These are phyloP conservation scores for Dryobates pubescens DNA, from an alignment of 2,797 vertebrate genomes.

Conservation along the genomic window DNA sequence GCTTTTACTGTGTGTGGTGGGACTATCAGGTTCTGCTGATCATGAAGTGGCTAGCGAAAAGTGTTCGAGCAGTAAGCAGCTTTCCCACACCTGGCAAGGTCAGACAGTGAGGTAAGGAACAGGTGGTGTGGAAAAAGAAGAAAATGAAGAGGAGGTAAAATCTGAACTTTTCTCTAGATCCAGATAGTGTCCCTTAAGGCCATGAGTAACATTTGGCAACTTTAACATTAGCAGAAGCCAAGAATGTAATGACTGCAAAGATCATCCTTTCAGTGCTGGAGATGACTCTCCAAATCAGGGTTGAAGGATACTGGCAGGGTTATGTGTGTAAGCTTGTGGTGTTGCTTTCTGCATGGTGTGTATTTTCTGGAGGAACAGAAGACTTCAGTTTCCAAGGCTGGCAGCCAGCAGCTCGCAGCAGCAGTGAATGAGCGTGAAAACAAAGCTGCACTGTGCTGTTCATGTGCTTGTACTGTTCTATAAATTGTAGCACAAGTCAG, in stretches of 20 bases:
- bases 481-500: background rate
- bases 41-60: background rate
- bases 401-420: background rate
- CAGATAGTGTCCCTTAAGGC: background rate
- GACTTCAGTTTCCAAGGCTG: constrained; percentile 18
- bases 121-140: background rate
- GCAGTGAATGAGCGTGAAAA: background rate
- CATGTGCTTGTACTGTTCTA: background rate
- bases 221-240: background rate
- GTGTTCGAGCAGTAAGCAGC: background rate
- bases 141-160: background rate
- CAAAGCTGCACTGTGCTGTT: constrained; percentile 8
- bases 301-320: background rate
- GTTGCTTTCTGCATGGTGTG: background rate
- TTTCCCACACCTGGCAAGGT: constrained; percentile 11
- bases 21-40: background rate
- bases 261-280: background rate
- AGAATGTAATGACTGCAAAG: background rate
- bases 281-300: background rate
- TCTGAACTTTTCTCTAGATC: background rate
- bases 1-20: background rate
- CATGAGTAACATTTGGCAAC: background rate
- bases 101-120: background rate
- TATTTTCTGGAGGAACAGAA: constrained; percentile 1
- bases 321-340: background rate